Evolutionary conservation across 92 coral and sea anemone genomes (phyloP).

Genomic region (Porites evermanni): DNA sequence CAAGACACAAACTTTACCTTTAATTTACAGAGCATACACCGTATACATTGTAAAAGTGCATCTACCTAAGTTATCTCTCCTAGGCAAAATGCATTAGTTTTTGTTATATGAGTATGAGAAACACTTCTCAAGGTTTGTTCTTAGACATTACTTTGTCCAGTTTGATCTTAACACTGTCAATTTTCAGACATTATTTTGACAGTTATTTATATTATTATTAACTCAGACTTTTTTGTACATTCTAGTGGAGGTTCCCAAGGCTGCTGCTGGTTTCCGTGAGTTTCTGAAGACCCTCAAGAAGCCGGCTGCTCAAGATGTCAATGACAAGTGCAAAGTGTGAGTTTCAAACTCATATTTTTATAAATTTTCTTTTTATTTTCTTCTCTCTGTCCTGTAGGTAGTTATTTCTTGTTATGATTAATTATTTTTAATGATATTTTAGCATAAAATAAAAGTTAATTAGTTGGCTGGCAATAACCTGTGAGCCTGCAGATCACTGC

Average conservation of each 20-base stretch:
- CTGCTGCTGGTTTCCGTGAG: constrained; percentile 77
- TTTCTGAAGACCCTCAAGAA: constrained; percentile 88
- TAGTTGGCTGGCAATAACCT: too few relatives aligned
- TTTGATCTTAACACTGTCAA: background rate
- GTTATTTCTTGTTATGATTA: too few relatives aligned
- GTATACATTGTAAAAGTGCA: too few relatives aligned
- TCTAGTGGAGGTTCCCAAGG: constrained; percentile 64
- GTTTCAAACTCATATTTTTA: constrained; percentile 13
- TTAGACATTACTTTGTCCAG: background rate
- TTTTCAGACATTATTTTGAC: background rate
- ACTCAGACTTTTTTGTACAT: background rate
- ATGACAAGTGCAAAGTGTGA: constrained; percentile 91
- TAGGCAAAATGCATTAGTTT: too few relatives aligned
- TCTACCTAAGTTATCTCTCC: too few relatives aligned
- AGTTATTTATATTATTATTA: background rate
- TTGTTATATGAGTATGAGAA: too few relatives aligned
- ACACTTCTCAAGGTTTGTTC: too few relatives aligned
- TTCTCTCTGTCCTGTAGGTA: background rate
- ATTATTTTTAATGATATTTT: too few relatives aligned
- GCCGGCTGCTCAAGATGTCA: constrained; percentile 99
- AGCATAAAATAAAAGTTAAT: too few relatives aligned
- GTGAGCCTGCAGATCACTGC: too few relatives aligned
- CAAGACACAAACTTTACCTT: too few relatives aligned
- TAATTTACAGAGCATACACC: too few relatives aligned
- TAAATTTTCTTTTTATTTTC: background rate